Evolutionary conservation across 2,888 invertebrate species (phyloP), one percentile per base, ranked within the genome.

Genomic region (Cataglyphis albicans): DNA sequence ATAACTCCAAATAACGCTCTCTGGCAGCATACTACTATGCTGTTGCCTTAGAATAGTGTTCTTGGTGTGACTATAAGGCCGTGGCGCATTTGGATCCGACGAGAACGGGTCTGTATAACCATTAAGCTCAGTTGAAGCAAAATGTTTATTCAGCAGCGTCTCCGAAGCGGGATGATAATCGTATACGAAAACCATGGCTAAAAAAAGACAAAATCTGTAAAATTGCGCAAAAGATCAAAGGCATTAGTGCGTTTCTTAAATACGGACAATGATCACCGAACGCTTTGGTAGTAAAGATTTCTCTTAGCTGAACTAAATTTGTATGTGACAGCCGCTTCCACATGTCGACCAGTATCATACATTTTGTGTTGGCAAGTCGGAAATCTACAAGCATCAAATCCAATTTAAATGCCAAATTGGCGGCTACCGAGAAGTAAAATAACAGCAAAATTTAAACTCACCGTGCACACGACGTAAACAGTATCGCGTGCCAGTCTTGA

Each of bases 281-380:
- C 67, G 98, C 98, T 95, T 98, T 98, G 59, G 99, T 99, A 55
- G 98, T 97, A 95, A 99, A 99, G 90, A 98, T 97, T 94, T 99
- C 99, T 93, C 98, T 96, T 82, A 99, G 95, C 91, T 98, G 97
- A 84, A 99, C 98, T 90, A 99, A 96, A 95, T 99, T 99, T 91
- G 99, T 98, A 95, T 99, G 99, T 93, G 97, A 97, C 82, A 99
- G 96, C 95, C 98, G 98, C 94, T 98, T 98, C 99, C 99, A 99
- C 95, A 97, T 96, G 91, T 99, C 99, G 61, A 99, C 97, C 90
- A 97, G 95, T 41, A 97, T 95, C 95, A 98, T 97, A 94, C 97
- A 97, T 93, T 98, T 98, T 61, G 97, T 97, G 91, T 97, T 97
- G 89, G 97, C 97, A 89, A 98, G 95, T 57, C 98, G 96, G 93